Evolutionary conservation across 2,888 invertebrate genomes (phyloP), one percentile per base, ranked within the genome.

Genomic region (Lepidochitona cinerea): DNA sequence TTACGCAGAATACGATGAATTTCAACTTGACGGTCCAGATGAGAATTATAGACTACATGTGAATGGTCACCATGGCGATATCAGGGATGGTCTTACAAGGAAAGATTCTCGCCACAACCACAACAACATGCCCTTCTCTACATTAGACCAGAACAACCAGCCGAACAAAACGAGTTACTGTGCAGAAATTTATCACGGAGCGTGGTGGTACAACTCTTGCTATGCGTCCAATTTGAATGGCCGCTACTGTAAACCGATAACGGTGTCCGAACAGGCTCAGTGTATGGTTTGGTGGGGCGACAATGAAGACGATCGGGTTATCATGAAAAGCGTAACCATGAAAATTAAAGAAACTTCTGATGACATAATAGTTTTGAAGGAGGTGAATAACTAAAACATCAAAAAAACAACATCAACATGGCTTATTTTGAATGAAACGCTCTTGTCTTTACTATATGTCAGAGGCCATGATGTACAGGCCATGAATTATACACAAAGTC

Each of bases 121-220:
- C 69, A 69, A 29, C 29, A 35, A 35, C n/a, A 69, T 69, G 49
- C 49, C 49, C 6, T 69, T 69, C 69, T 49, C 69, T 4, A 69
- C 69, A 49, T 52, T 32, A 32, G 69, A 69, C 69, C 37, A 49
- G 52, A 41, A 69, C 52, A 69, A 69, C n/a, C 41, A 69, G 26
- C 41, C 26, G 14, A 41, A 37, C 41, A n/a, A 32, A 18, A 69
- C 41, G 1, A 32, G 41, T 33, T 41, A 69, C 49, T 69, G 69
- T 69, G 69, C 69, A 29, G 69, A 23, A 1, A 41, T 69, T 33
- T 69, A 69, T 2, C 41, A 29, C 0, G 69, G 69, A 12, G 69
- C 69, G 7, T 69, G 69, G 69, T 69, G 69, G 69, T 69, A 49
- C 29, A 69, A 69, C 49, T 41, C 37, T 14, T 69, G 69, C 49